Conservation (phyloP, 2,797 vertebrate genomes). For the Danio tinwini region DNA sequence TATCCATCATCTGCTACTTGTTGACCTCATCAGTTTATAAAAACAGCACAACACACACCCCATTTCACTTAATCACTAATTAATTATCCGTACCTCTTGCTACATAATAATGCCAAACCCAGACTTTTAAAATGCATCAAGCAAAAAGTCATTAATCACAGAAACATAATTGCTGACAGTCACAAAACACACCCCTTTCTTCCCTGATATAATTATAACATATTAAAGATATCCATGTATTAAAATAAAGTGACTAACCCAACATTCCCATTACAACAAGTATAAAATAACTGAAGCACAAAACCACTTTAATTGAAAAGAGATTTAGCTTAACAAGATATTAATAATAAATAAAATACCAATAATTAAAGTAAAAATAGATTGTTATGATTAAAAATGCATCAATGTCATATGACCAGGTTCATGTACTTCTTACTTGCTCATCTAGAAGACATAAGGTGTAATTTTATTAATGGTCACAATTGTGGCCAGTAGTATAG, state of each 20-base stretch:
- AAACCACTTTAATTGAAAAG: neutral
- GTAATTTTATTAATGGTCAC: too few species aligned
- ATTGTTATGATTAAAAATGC: too few species aligned
- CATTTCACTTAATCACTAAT: neutral
- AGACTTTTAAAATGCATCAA: neutral
- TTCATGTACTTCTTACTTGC: too few species aligned
- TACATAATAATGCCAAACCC: neutral
- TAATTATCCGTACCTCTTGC: neutral
- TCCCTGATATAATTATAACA: neutral
- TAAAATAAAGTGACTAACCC: neutral
- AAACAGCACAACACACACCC: neutral
- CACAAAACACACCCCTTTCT: neutral
- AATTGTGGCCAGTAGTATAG: too few species aligned
- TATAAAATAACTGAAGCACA: neutral
- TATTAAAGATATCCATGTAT: neutral
- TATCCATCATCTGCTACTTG: neutral
- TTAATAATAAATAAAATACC: neutral
- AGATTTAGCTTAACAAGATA: neutral
- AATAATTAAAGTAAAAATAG: too few species aligned
- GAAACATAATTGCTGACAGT: neutral
- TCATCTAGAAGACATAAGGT: too few species aligned
- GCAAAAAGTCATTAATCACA: neutral
- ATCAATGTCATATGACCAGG: too few species aligned
- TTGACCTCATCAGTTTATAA: conserved; percentile 9
- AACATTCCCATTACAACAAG: conserved; percentile 1